Evolutionary conservation across 2,113 vertebrate genomes (phyloP).

Genomic region (Eulemur rufifrons): DNA sequence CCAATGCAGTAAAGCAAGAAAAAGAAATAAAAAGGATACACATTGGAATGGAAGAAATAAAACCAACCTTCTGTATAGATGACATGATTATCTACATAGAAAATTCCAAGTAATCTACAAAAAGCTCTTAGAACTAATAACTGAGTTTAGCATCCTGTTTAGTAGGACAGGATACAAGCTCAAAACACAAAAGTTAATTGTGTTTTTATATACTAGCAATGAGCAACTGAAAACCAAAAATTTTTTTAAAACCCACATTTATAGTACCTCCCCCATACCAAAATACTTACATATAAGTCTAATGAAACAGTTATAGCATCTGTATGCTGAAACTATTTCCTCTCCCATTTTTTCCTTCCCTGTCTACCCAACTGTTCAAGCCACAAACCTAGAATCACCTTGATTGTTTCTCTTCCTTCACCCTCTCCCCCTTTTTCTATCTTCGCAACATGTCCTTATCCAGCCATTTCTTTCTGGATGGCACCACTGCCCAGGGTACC

Average conservation of each 20-base stretch:
- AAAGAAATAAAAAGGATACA: not conserved
- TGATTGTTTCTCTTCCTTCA: not conserved
- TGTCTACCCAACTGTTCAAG: not conserved
- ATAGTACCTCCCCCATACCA: not conserved
- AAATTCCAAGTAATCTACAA: not conserved
- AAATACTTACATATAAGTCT: not conserved
- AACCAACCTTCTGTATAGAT: not conserved
- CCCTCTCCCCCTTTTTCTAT: not conserved
- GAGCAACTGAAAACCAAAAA: not conserved
- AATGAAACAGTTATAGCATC: not conserved
- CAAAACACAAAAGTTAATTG: not conserved
- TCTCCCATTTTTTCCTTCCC: not conserved
- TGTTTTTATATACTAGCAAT: not conserved
- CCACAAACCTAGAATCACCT: not conserved
- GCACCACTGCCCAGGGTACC: not conserved
- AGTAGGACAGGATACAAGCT: not conserved
- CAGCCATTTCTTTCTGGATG: not conserved
- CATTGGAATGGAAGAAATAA: constrained; percentile 7
- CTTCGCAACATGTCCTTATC: not conserved
- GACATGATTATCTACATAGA: not conserved
- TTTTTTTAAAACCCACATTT: not conserved
- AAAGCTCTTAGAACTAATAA: not conserved
- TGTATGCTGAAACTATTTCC: not conserved
- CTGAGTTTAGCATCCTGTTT: not conserved
- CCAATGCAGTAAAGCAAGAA: not conserved